phyloP scores from a whole-genome alignment of 2,113 vertebrate genomes.

The Lathamus discolor region DNA sequence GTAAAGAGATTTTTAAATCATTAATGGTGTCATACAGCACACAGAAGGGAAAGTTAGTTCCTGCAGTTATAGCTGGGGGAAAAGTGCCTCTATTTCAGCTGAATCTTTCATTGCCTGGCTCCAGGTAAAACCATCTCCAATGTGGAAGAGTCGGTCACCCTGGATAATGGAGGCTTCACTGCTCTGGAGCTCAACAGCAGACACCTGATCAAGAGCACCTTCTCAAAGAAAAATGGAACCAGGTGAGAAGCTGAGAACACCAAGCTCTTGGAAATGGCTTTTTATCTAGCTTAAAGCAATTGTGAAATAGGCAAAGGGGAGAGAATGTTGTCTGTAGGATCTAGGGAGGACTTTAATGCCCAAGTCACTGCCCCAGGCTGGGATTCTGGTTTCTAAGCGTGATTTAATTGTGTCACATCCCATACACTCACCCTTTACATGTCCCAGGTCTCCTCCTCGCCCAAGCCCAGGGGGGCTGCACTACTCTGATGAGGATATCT shows the following conservation, averaged over 20 bases:
- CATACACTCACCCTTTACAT: not conserved
- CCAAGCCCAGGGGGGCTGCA: conserved; percentile 92
- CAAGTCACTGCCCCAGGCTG: not conserved
- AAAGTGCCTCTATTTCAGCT: conserved; percentile 15
- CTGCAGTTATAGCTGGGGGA: not conserved
- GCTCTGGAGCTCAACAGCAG: conserved; percentile 93
- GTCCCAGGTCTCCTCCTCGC: conserved; percentile 88
- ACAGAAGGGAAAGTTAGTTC: not conserved
- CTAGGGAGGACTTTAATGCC: not conserved
- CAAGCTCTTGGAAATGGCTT: not conserved
- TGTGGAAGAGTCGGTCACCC: conserved; percentile 86
- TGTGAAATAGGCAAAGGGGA: not conserved
- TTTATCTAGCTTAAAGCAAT: not conserved
- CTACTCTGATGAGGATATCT: conserved; percentile 95
- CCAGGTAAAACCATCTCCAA: conserved; percentile 87
- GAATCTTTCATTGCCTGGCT: not conserved
- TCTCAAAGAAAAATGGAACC: conserved; percentile 92
- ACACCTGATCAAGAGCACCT: conserved; percentile 88
- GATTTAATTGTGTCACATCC: not conserved
- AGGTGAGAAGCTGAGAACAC: conserved; percentile 72
- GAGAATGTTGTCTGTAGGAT: not conserved
- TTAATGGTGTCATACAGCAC: not conserved
- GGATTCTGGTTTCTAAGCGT: not conserved
- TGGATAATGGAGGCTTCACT: conserved; percentile 94
- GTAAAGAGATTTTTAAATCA: not conserved